Evolutionary conservation across 1,140 invertebrate species (phyloP).

Genomic region (Cephus cinctus): DNA sequence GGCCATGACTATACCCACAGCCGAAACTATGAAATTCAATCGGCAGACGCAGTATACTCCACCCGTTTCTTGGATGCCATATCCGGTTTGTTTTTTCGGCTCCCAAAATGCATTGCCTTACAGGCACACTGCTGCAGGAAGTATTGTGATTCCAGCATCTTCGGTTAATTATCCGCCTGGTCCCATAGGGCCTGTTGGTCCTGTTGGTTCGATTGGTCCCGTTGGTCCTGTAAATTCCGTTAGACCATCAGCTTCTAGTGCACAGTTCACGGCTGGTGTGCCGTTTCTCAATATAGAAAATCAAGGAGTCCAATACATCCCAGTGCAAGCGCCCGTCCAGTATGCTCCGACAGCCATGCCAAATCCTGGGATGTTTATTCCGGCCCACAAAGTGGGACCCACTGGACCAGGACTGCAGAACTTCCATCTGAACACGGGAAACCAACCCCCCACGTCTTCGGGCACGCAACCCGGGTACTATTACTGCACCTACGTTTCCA

Average conservation of each 20-base stretch:
- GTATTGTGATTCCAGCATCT: constrained; percentile 5
- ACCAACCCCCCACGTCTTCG: constrained; percentile 2
- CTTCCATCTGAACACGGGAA: background rate
- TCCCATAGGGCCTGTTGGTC: too few relatives aligned
- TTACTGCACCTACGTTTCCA: constrained; percentile 34
- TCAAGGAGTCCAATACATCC: background rate
- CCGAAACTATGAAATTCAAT: constrained; percentile 22
- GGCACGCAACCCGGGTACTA: constrained; percentile 11
- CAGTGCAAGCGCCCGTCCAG: constrained; percentile 1
- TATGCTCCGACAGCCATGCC: too few relatives aligned
- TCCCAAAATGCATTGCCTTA: too few relatives aligned
- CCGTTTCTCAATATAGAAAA: too few relatives aligned
- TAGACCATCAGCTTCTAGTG: too few relatives aligned
- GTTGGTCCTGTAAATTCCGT: too few relatives aligned
- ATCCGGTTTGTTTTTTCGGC: constrained; percentile 26
- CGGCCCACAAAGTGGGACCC: background rate
- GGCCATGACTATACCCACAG: constrained; percentile 11
- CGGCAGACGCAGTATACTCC: constrained; percentile 25
- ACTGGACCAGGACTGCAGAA: background rate
- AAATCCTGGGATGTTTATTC: too few relatives aligned
- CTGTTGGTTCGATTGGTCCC: too few relatives aligned
- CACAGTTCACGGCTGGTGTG: too few relatives aligned
- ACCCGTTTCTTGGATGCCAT: constrained; percentile 16
- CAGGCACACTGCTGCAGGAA: background rate
- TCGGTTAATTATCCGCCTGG: background rate